These are phyloP conservation scores for Aramus guarauna DNA, from an alignment of 2,113 vertebrate genomes.

Conservation along the genomic window DNA sequence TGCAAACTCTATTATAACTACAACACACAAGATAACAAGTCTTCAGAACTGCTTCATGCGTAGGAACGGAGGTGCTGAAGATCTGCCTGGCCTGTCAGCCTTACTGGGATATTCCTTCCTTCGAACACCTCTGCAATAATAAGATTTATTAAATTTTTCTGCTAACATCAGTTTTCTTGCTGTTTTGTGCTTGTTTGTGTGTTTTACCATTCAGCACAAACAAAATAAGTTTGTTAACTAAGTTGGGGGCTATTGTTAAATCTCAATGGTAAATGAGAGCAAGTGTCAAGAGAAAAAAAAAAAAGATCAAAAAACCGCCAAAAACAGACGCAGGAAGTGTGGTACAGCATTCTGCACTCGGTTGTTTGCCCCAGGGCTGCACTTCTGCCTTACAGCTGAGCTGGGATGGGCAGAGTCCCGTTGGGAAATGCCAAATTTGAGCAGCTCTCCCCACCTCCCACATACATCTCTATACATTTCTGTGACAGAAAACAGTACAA, in stretches of 20 bases:
- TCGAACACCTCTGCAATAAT: background rate
- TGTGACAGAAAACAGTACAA: background rate
- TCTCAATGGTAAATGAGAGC: background rate
- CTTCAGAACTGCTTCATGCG: background rate
- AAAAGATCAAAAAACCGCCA: no score
- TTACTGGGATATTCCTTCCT: background rate
- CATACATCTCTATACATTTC: background rate
- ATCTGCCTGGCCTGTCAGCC: background rate
- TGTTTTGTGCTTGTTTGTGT: background rate
- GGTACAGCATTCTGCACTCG: background rate
- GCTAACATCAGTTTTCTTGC: background rate
- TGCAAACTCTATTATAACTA: background rate
- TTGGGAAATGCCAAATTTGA: background rate
- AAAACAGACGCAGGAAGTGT: rapidly evolving
- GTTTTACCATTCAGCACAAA: background rate
- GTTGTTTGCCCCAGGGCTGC: background rate
- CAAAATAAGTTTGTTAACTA: background rate
- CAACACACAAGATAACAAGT: background rate
- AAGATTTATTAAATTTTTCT: background rate
- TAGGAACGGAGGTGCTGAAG: background rate
- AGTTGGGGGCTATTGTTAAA: background rate
- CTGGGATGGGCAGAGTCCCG: background rate
- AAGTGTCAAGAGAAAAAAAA: background rate
- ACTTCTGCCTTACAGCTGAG: background rate
- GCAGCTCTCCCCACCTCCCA: background rate